phyloP scores from a whole-genome alignment of 2,797 vertebrate genomes.

The Orientallactaga sibirica region DNA sequence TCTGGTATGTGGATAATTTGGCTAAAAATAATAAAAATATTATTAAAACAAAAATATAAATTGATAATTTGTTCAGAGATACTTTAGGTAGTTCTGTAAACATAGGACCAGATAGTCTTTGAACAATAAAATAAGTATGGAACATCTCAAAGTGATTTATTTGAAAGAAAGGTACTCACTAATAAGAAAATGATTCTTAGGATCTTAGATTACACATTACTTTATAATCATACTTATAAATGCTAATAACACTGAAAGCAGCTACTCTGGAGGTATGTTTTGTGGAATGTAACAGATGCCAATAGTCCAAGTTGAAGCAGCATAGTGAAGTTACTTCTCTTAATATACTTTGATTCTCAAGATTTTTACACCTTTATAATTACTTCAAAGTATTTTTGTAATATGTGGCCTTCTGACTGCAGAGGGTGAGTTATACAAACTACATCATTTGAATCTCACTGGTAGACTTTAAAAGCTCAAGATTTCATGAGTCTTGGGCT shows the following conservation, averaged over 20 bases:
- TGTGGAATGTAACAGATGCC: not conserved
- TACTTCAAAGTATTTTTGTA: slow-evolving; percentile 44
- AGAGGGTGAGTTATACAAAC: not conserved
- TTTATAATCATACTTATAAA: slow-evolving; percentile 57
- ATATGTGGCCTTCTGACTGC: not conserved
- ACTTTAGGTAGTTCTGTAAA: slow-evolving; percentile 34
- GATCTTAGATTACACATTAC: slow-evolving; percentile 14
- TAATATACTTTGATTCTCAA: slow-evolving; percentile 36
- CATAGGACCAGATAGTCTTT: not conserved
- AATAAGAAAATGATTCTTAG: not conserved
- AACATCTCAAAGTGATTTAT: not conserved
- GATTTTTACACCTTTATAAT: slow-evolving; percentile 9
- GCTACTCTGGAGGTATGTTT: not conserved
- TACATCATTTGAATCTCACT: not conserved
- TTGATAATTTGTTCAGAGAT: not conserved
- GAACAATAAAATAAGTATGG: not conserved
- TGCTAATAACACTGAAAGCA: not conserved
- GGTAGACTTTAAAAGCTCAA: slow-evolving; percentile 47
- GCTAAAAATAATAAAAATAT: not conserved
- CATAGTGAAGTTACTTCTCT: slow-evolving; percentile 31
- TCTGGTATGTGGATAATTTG: not conserved
- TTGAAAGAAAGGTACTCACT: not conserved
- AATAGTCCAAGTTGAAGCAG: not conserved
- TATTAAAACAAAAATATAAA: slow-evolving; percentile 35
- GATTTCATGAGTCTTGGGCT: not conserved